Evolutionary conservation across 1,140 invertebrate genomes (phyloP).

Genomic region (Drosophila subobscura): DNA sequence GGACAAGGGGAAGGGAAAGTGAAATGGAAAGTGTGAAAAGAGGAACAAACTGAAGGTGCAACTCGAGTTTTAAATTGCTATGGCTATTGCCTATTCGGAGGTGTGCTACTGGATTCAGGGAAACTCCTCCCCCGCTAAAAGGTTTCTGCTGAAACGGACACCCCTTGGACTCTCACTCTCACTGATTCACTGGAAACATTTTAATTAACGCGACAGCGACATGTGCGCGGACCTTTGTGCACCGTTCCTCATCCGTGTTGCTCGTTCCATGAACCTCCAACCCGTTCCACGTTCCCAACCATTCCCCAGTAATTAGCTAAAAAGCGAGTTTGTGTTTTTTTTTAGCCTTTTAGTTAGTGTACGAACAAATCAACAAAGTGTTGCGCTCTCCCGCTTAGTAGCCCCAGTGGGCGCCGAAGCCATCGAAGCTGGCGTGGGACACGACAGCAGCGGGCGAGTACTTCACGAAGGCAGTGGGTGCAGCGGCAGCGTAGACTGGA

Average conservation of each 20-base stretch:
- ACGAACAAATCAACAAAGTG: constrained; percentile 58
- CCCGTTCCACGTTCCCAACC: neutral
- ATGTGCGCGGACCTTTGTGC: constrained; percentile 10
- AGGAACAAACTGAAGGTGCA: neutral
- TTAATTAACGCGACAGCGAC: too few relatives aligned
- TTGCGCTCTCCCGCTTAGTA: constrained; percentile 66
- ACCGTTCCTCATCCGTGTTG: too few relatives aligned
- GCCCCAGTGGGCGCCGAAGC: constrained; percentile 84
- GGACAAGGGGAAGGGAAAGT: neutral
- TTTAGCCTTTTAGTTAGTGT: constrained; percentile 44
- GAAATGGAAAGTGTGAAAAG: constrained; percentile 29
- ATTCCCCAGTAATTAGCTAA: constrained; percentile 39
- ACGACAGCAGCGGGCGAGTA: constrained; percentile 85
- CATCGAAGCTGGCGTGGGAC: constrained; percentile 85
- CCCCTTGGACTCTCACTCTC: too few relatives aligned
- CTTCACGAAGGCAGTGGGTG: constrained; percentile 76
- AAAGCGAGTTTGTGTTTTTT: constrained; percentile 39
- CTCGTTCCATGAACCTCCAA: too few relatives aligned
- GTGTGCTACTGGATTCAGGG: too few relatives aligned
- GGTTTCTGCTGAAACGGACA: too few relatives aligned
- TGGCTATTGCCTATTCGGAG: too few relatives aligned
- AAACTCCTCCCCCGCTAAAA: too few relatives aligned
- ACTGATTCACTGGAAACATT: too few relatives aligned
- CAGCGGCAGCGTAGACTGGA: constrained; percentile 54
- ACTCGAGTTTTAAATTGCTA: neutral